These are phyloP conservation scores for Ochropleura leucogaster DNA, from an alignment of 2,888 invertebrate species.

Conservation along the genomic window DNA sequence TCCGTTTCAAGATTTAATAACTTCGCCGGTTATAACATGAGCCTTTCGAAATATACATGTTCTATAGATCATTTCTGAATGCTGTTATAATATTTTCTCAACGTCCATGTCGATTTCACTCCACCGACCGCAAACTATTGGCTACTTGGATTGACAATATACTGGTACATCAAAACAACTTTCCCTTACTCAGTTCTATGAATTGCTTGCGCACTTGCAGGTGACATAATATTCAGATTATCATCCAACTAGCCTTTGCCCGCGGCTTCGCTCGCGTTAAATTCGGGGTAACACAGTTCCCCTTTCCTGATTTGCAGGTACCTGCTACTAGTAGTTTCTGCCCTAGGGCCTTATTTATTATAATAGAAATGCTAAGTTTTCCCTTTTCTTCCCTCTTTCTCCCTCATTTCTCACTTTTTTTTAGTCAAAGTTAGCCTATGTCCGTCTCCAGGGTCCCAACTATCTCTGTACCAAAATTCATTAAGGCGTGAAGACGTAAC, in stretches of 20 bases:
- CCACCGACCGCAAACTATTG: constrained; percentile 10
- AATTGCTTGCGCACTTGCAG: constrained; percentile 24
- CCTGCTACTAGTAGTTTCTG: too few species aligned
- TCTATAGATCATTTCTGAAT: neutral
- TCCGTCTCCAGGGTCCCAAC: too few species aligned
- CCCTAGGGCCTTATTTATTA: too few species aligned
- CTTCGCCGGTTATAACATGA: neutral
- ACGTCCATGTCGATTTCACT: neutral
- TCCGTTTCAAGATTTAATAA: neutral
- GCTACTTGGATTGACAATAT: constrained; percentile 23
- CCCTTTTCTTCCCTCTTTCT: too few species aligned
- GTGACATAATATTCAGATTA: constrained; percentile 49
- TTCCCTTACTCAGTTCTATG: constrained; percentile 33
- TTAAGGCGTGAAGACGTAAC: too few species aligned
- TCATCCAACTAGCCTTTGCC: neutral
- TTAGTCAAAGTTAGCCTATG: too few species aligned
- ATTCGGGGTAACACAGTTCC: too few species aligned
- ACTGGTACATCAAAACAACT: constrained; percentile 35
- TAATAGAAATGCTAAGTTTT: too few species aligned
- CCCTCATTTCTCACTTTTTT: too few species aligned
- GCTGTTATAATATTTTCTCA: neutral
- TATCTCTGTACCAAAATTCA: too few species aligned
- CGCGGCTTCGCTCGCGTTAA: too few species aligned
- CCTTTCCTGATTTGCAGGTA: too few species aligned
- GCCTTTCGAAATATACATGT: neutral